These are phyloP conservation scores for Diploptera punctata DNA, from an alignment of 2,888 invertebrate genomes.

Conservation along the genomic window DNA sequence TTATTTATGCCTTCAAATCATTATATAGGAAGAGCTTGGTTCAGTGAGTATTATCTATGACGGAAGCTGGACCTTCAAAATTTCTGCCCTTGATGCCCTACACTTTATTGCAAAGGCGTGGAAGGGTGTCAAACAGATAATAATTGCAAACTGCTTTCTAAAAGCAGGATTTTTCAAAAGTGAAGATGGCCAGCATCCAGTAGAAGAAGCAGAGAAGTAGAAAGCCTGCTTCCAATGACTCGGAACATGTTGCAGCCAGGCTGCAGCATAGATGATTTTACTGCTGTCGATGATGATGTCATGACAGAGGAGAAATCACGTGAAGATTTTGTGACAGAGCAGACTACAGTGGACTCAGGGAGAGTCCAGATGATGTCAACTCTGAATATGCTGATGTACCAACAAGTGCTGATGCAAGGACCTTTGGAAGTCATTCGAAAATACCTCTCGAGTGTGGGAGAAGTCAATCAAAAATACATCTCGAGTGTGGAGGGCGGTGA, in stretches of 20 bases:
- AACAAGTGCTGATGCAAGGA: no score
- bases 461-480: no score
- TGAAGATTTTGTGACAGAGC: no score
- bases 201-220: conserved; percentile 1
- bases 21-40: not conserved
- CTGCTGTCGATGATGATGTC: no score
- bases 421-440: no score
- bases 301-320: no score
- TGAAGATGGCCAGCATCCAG: not conserved
- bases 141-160: not conserved
- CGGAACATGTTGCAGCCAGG: not conserved
- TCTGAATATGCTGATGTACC: no score
- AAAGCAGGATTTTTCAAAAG: not conserved
- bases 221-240: not conserved
- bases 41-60: not conserved
- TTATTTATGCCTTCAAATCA: not conserved
- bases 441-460: no score
- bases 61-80: not conserved
- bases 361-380: no score
- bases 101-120: not conserved
- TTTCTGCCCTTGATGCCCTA: not conserved
- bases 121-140: not conserved
- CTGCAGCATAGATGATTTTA: no score
- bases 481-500: no score
- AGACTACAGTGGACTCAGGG: no score